Base-by-base conservation (phyloP, 2,113 vertebrate genomes). In the Calypte anna region DNA sequence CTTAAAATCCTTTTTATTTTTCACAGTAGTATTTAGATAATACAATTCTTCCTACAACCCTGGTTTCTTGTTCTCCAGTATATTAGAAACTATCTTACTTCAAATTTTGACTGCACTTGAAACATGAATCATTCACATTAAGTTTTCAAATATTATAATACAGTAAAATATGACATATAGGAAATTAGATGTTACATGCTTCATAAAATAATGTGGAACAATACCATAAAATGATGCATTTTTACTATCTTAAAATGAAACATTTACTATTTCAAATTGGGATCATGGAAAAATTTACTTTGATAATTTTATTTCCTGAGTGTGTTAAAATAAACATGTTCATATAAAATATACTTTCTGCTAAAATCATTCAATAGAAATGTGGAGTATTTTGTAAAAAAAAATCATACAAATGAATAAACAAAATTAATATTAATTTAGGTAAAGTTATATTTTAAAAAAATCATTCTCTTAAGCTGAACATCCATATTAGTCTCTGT, bases 161-260 rank as follows among this genome's bases (percentile, higher is more conserved):
- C 1, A 6, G 5, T 46, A 81, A 66, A 83, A 27, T 19, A 44
- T 0, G 0, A 25, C 18, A 2, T 16, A 22, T 30, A 79, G 12
- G 64, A 30, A 54, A 64, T 70, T 28, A 44, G 12, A 19, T 12
- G 7, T 91, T 83, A 59, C 19, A 13, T 48, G 63, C 9, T 21
- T 7, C 46, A 40, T 20, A 64, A 86, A 91, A 59, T 38, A 69
- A 40, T 10, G 3, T 66, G 28, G n/a, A 80, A 62, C 1, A 20
- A 30, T 61, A 21, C 5, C 0, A 7, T 50, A 79, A 75, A 89
- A 5, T 58, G 8, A 66, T 31, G 4, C 4, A 23, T 61, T 73
- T 87, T 69, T 80, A 6, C 4, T 46, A 69, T 24, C 28, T 86
- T 58, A 69, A 79, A 85, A 85, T 64, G 7, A n/a, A 88, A 24